Evolutionary conservation across 2,888 invertebrate species (phyloP).

Genomic region (Kuschelorhynchus macadamiae): DNA sequence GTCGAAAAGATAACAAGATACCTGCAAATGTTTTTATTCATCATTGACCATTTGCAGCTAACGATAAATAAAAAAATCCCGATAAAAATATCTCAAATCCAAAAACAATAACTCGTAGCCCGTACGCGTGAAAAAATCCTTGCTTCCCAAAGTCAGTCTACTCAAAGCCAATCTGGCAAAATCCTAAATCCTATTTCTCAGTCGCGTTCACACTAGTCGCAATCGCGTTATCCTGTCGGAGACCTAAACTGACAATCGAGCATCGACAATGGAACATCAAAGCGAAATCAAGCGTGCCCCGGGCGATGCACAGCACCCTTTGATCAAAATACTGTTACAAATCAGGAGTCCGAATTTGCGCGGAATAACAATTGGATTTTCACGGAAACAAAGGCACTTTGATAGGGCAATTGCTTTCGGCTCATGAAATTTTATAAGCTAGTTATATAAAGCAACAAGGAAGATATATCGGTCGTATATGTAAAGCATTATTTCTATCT

Average conservation of each 20-base stretch:
- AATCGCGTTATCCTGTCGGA: conserved; percentile 37
- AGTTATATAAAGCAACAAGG: too few species aligned
- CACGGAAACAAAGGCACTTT: conserved; percentile 28
- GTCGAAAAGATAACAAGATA: too few species aligned
- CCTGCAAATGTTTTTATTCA: too few species aligned
- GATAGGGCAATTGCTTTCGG: conserved; percentile 30
- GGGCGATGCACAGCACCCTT: conserved; percentile 60
- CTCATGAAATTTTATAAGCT: conserved; percentile 5
- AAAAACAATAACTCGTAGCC: too few species aligned
- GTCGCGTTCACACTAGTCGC: conserved; percentile 13
- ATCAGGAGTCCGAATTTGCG: conserved; percentile 62
- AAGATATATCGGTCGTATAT: too few species aligned
- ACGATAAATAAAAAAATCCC: too few species aligned
- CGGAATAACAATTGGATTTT: conserved; percentile 58
- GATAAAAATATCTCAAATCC: too few species aligned
- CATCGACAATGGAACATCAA: conserved; percentile 58
- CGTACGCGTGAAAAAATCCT: background rate
- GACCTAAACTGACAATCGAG: conserved; percentile 54
- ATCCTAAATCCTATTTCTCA: conserved; percentile 36
- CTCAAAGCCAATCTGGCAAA: conserved; percentile 30
- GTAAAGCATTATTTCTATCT: too few species aligned
- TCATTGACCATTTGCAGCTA: too few species aligned
- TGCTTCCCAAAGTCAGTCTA: background rate
- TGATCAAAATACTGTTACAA: conserved; percentile 64
- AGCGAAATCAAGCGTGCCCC: conserved; percentile 59